Percentiles rank a stretch among this genome's conserved stretches.
Conservation (phyloP, 2,797 vertebrate species). For the Hydrolagus colliei region DNA sequence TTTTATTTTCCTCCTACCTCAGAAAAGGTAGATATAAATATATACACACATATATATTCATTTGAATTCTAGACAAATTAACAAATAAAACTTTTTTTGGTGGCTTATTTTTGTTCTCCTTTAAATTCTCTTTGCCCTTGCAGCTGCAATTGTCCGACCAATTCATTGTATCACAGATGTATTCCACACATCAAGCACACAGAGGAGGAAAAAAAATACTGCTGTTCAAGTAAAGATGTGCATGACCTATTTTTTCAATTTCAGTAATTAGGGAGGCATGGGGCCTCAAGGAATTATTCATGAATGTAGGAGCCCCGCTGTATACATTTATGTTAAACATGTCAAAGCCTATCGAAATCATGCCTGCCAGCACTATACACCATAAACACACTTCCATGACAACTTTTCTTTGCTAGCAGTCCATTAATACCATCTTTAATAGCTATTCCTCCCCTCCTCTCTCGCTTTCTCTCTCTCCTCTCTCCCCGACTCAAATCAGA, state of each 20-base stretch:
- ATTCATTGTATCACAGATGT: conserved; percentile 28
- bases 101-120: not conserved
- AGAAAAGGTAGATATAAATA: not conserved
- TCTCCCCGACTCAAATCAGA: conserved; percentile 51
- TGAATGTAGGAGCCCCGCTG: conserved; percentile 56
- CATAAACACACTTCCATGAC: conserved; percentile 57
- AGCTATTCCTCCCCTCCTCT: conserved; percentile 52
- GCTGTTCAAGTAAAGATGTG: conserved; percentile 43
- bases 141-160: conserved; percentile 18
- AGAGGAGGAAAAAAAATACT: conserved; percentile 21
- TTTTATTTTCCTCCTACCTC: not conserved
- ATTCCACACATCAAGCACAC: conserved; percentile 29
- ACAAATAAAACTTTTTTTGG: not conserved
- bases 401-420: conserved; percentile 52
- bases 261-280: conserved; percentile 65
- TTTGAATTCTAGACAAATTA: conserved; percentile 13
- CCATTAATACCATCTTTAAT: conserved; percentile 68
- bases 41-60: not conserved
- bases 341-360: conserved; percentile 68
- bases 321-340: conserved; percentile 78
- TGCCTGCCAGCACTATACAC: conserved; percentile 57
- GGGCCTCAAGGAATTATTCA: conserved; percentile 67
- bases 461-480: conserved; percentile 35
- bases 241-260: conserved; percentile 57
- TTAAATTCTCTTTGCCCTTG: conserved; percentile 23